These are phyloP conservation scores for Diuraphis noxia DNA, from an alignment of 1,140 invertebrate species.

Conservation along the genomic window DNA sequence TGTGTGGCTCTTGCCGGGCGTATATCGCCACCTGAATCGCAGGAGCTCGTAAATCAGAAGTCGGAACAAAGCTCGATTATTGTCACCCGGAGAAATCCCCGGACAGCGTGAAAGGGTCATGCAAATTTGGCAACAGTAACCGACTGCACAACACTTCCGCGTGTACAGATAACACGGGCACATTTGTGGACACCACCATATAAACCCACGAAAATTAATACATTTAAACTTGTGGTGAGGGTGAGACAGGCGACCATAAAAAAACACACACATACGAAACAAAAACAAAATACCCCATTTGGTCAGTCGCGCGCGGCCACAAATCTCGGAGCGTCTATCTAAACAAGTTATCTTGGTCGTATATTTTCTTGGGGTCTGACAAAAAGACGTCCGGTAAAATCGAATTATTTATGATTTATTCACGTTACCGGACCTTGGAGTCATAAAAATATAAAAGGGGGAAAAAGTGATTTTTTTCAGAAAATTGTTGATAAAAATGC, in stretches of 20 bases:
- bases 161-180: neutral
- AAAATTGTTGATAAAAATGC: neutral
- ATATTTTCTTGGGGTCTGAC: constrained; percentile 33
- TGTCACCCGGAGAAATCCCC: constrained; percentile 18
- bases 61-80: constrained; percentile 41
- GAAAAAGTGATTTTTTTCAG: neutral
- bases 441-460: neutral
- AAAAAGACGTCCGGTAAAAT: constrained; percentile 40
- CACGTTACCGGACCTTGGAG: neutral
- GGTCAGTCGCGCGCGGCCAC: constrained; percentile 23
- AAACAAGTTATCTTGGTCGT: constrained; percentile 41
- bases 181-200: neutral
- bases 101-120: constrained; percentile 16
- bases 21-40: constrained; percentile 41
- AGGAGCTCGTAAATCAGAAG: neutral
- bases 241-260: neutral
- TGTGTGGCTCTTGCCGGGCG: neutral
- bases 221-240: neutral
- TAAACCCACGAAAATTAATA: constrained; percentile 48
- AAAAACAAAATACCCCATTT: constrained; percentile 28
- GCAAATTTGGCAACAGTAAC: constrained; percentile 47
- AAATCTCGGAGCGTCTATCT: constrained; percentile 41
- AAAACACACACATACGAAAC: constrained; percentile 26
- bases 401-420: constrained; percentile 49
- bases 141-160: constrained; percentile 2